These are phyloP conservation scores for Carcina quercana DNA, from an alignment of 2,888 invertebrate species.

Conservation along the genomic window DNA sequence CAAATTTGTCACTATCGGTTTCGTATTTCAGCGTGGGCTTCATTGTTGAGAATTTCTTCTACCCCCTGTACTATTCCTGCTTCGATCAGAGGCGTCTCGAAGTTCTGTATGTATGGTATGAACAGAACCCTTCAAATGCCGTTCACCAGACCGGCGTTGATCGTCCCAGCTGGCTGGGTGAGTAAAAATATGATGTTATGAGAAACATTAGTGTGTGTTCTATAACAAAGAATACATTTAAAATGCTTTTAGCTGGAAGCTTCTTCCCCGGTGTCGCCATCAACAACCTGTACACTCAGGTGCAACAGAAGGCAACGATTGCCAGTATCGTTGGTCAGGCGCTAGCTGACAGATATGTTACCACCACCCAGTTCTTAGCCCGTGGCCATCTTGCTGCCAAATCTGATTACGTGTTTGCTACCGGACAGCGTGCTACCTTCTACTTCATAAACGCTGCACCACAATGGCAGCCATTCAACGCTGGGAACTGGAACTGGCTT, in stretches of 20 bases:
- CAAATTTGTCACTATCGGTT: neutral
- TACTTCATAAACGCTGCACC: slow-evolving; percentile 79
- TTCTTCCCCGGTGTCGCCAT: slow-evolving; percentile 62
- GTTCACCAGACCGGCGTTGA: slow-evolving; percentile 60
- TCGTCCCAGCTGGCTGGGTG: slow-evolving; percentile 62
- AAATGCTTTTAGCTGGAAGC: slow-evolving; percentile 42
- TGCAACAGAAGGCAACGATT: slow-evolving; percentile 39
- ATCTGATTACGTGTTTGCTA: slow-evolving; percentile 75
- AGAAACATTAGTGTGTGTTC: neutral
- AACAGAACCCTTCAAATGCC: slow-evolving; percentile 55
- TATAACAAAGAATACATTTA: no score
- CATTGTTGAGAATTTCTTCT: slow-evolving; percentile 52
- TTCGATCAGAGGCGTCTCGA: slow-evolving; percentile 63
- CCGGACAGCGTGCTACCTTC: slow-evolving; percentile 74
- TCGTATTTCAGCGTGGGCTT: slow-evolving; percentile 62
- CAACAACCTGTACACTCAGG: slow-evolving; percentile 54
- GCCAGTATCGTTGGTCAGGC: slow-evolving; percentile 37
- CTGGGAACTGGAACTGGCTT: slow-evolving; percentile 74
- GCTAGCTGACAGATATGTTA: slow-evolving; percentile 61
- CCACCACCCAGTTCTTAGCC: slow-evolving; percentile 55
- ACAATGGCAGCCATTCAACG: slow-evolving; percentile 79
- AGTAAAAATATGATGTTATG: slow-evolving; percentile 7
- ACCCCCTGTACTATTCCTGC: slow-evolving; percentile 67
- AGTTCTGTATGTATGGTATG: slow-evolving; percentile 68
- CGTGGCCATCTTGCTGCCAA: slow-evolving; percentile 78